Percentiles rank a stretch among this genome's conserved stretches.
phyloP scores from a whole-genome alignment of 37 sponge, comb jelly and placozoan species.

The Geodia barretti region DNA sequence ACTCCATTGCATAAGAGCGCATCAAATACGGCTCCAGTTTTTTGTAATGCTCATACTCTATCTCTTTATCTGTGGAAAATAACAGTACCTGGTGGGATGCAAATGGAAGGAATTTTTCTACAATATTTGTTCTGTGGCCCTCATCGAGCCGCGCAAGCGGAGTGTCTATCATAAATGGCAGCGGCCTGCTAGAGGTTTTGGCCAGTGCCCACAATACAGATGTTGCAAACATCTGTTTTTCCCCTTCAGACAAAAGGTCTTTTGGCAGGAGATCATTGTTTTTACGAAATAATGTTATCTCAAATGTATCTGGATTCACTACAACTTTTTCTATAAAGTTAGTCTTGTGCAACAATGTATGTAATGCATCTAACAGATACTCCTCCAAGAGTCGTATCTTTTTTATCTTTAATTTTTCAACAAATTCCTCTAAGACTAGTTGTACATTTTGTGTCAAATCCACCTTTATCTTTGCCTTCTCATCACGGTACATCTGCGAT shows the following conservation, averaged over 20 bases:
- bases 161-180: too few species aligned
- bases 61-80: too few species aligned
- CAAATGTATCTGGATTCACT: not conserved
- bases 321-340: not conserved
- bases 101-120: too few species aligned
- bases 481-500: not conserved
- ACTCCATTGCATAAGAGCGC: not conserved
- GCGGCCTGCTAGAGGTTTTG: not conserved
- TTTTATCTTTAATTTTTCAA: not conserved
- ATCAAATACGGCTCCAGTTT: not conserved
- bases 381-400: not conserved
- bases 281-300: not conserved
- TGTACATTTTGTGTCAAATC: not conserved
- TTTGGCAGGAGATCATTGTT: not conserved
- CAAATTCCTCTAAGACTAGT: not conserved
- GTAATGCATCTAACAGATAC: not conserved
- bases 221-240: not conserved
- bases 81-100: too few species aligned
- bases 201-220: not conserved
- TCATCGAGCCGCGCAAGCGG: too few species aligned
- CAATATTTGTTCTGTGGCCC: too few species aligned
- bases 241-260: not conserved
- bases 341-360: not conserved
- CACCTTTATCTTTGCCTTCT: not conserved
- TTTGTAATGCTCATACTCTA: too few species aligned